Percentiles rank a stretch among this genome's conserved stretches.
Evolutionary conservation across 1,140 invertebrate species (phyloP).

Genomic region (Trissolcus basalis): DNA sequence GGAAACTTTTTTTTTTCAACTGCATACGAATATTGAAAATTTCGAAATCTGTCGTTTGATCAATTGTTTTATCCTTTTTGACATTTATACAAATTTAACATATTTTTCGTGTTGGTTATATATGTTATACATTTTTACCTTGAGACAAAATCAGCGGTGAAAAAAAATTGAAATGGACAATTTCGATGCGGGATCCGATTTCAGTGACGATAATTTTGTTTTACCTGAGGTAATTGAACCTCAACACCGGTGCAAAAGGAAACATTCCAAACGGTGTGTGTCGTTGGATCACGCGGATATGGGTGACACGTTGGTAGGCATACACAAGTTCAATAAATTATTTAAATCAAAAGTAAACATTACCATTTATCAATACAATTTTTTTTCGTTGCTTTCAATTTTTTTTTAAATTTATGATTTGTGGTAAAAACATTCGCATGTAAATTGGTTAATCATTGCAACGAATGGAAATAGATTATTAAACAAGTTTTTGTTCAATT

Average conservation of each 20-base stretch:
- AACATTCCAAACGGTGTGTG: background rate
- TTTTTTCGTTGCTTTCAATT: background rate
- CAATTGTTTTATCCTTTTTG: too few species aligned
- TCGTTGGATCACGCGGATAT: constrained; percentile 4
- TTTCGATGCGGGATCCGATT: background rate
- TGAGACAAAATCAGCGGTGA: constrained; percentile 8
- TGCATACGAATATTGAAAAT: too few species aligned
- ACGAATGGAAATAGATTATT: background rate
- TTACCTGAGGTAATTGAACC: constrained; percentile 25
- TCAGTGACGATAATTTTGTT: background rate
- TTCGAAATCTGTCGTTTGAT: too few species aligned
- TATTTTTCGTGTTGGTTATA: too few species aligned
- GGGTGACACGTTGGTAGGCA: constrained; percentile 3
- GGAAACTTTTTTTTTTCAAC: too few species aligned
- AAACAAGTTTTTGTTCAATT: background rate
- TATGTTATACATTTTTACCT: background rate
- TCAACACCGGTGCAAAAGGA: constrained; percentile 26
- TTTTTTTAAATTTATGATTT: background rate
- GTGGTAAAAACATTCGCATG: background rate
- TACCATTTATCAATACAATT: too few species aligned
- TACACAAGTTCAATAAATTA: background rate
- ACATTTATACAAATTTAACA: too few species aligned
- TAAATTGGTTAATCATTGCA: background rate
- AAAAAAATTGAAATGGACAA: background rate
- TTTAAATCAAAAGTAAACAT: too few species aligned